phyloP scores from a whole-genome alignment of 2,113 vertebrate species.

The Epinephelus lanceolatus region DNA sequence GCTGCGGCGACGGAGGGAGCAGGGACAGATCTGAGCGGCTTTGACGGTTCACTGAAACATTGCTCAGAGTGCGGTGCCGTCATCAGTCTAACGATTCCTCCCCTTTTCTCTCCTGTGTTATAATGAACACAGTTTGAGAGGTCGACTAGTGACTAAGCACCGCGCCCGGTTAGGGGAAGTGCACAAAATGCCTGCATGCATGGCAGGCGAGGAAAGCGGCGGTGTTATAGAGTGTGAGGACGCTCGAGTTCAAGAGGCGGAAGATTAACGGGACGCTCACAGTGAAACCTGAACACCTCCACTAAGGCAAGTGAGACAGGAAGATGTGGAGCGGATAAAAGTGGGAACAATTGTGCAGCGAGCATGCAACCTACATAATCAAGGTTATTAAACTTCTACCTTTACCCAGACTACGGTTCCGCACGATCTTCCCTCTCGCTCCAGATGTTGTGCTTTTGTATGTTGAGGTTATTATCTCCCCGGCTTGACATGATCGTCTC shows the following conservation, averaged over 20 bases:
- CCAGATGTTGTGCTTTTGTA: slow-evolving; percentile 72
- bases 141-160: slow-evolving; percentile 44
- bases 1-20: slow-evolving; percentile 31
- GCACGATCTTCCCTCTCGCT: slow-evolving; percentile 53
- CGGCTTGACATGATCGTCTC: slow-evolving; percentile 63
- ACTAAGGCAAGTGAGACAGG: slow-evolving; percentile 4
- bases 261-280: slow-evolving; percentile 7
- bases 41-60: slow-evolving; percentile 74
- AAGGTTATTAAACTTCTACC: slow-evolving; percentile 52
- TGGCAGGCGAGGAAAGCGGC: slow-evolving; percentile 8
- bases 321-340: slow-evolving; percentile 6
- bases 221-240: neutral
- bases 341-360: slow-evolving; percentile 29
- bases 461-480: slow-evolving; percentile 71
- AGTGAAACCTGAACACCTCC: slow-evolving; percentile 46
- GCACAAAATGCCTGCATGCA: slow-evolving; percentile 5
- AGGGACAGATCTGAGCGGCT: slow-evolving; percentile 51
- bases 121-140: slow-evolving; percentile 53
- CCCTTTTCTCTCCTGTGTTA: slow-evolving; percentile 24
- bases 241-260: neutral
- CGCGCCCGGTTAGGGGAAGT: slow-evolving; percentile 10
- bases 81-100: slow-evolving; percentile 75
- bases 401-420: slow-evolving; percentile 53
- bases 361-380: slow-evolving; percentile 48
- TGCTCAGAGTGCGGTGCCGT: slow-evolving; percentile 67